Percentiles rank a stretch among this genome's conserved stretches.
Conservation (phyloP, 2,113 vertebrate genomes). For the Spermophilus dauricus region DNA sequence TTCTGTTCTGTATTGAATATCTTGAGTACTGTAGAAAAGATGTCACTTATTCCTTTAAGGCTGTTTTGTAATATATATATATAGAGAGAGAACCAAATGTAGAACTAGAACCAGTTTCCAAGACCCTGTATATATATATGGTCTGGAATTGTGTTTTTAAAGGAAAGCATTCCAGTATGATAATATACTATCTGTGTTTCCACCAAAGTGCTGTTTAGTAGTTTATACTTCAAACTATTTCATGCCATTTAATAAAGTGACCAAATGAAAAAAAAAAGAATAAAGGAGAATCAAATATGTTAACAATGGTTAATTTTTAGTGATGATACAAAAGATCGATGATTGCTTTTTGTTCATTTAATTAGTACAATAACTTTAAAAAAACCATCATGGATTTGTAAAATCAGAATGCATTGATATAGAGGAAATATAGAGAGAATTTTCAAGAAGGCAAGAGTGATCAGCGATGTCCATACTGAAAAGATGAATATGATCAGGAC, state of each 20-base stretch:
- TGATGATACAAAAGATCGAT: neutral
- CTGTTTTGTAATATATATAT: slow-evolving; percentile 93
- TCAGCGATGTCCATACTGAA: neutral
- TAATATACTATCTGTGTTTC: slow-evolving; percentile 94
- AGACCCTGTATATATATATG: slow-evolving; percentile 81
- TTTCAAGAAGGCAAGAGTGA: neutral
- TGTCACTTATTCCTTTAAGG: slow-evolving; percentile 91
- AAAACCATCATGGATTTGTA: neutral
- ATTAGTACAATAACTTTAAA: slow-evolving; percentile 34
- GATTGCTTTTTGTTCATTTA: slow-evolving; percentile 28
- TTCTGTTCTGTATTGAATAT: slow-evolving; percentile 92
- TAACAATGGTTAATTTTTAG: neutral
- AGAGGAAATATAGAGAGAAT: neutral
- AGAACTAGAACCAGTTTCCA: too few relatives aligned
- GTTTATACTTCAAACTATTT: slow-evolving; percentile 87
- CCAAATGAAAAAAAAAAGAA: slow-evolving; percentile 89
- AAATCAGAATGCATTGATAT: slow-evolving; percentile 20
- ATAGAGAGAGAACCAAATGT: slow-evolving; percentile 60
- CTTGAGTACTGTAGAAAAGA: slow-evolving; percentile 92
- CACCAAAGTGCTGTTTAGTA: slow-evolving; percentile 97
- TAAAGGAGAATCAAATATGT: neutral
- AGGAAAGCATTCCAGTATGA: slow-evolving; percentile 92
- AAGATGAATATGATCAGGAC: neutral
- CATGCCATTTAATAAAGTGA: slow-evolving; percentile 99
- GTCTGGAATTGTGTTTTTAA: slow-evolving; percentile 94